These are phyloP conservation scores for Ptilodon capucinus DNA, from an alignment of 2,888 invertebrate genomes.

Conservation along the genomic window DNA sequence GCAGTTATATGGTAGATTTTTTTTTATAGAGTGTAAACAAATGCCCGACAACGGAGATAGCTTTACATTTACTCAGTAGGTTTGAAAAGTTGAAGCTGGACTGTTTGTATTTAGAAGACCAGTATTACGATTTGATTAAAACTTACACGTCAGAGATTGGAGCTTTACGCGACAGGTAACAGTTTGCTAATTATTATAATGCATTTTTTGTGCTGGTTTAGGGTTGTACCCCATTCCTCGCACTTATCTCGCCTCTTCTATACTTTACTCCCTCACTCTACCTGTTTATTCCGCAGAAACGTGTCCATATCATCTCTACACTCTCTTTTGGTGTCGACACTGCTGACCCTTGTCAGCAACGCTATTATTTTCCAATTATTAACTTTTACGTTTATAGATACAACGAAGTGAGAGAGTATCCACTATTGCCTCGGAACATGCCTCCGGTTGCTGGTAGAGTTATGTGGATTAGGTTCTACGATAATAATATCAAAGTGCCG, in stretches of 20 bases:
- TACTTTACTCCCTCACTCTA: no score
- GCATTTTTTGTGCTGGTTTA: neutral
- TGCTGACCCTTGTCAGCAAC: no score
- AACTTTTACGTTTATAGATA: slow-evolving; percentile 81
- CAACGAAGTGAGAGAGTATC: slow-evolving; percentile 89
- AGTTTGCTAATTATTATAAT: neutral
- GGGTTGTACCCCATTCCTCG: neutral
- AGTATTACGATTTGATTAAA: slow-evolving; percentile 87
- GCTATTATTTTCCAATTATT: no score
- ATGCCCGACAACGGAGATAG: slow-evolving; percentile 78
- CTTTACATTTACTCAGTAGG: slow-evolving; percentile 75
- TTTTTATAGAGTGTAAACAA: slow-evolving; percentile 64
- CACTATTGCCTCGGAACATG: slow-evolving; percentile 88
- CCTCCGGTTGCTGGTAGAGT: slow-evolving; percentile 92
- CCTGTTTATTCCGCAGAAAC: no score
- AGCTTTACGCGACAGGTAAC: slow-evolving; percentile 84
- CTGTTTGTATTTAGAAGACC: slow-evolving; percentile 88
- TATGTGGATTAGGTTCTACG: slow-evolving; percentile 91
- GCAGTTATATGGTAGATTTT: no score
- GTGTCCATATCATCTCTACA: no score
- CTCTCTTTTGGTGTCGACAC: no score
- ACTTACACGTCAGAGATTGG: slow-evolving; percentile 87
- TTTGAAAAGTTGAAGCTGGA: slow-evolving; percentile 89
- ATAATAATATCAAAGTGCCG: slow-evolving; percentile 87
- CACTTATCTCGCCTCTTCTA: neutral